Evolutionary conservation across 2,113 vertebrate genomes (phyloP).

Genomic region (Colinus virginianus): DNA sequence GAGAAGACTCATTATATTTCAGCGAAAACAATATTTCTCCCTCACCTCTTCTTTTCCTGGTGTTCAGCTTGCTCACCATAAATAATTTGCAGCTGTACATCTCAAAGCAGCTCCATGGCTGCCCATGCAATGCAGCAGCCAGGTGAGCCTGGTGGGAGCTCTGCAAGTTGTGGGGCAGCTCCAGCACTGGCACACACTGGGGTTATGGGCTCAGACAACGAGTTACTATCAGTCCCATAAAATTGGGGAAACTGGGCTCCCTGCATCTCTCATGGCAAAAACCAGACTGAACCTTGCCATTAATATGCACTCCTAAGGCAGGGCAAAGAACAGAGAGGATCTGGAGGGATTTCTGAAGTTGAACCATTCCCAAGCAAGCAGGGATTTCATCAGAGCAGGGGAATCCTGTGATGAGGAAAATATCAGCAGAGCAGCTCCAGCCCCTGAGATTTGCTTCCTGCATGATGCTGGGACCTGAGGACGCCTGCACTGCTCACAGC

Average conservation of each 20-base stretch:
- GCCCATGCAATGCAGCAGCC: neutral
- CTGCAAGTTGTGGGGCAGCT: neutral
- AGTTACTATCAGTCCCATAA: neutral
- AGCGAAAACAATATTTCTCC: neutral
- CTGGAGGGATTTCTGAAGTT: conserved; percentile 36
- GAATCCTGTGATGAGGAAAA: conserved; percentile 48
- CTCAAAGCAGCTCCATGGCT: neutral
- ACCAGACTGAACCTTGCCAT: neutral
- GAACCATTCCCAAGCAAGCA: neutral
- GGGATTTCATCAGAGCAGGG: conserved; percentile 45
- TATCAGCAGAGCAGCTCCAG: neutral
- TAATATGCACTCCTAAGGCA: neutral
- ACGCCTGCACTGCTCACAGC: neutral
- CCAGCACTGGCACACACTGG: neutral
- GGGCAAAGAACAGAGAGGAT: conserved; percentile 33
- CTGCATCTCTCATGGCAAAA: neutral
- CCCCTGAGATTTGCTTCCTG: neutral
- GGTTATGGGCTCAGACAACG: accelerated
- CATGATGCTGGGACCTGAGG: neutral
- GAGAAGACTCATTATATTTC: conserved; percentile 8
- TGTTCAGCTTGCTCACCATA: neutral
- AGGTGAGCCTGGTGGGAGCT: accelerated
- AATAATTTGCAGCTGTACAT: neutral
- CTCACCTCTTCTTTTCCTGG: neutral
- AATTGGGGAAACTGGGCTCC: neutral